These are phyloP conservation scores for Calameuta pallipes DNA, from an alignment of 2,888 invertebrate species.

Conservation along the genomic window DNA sequence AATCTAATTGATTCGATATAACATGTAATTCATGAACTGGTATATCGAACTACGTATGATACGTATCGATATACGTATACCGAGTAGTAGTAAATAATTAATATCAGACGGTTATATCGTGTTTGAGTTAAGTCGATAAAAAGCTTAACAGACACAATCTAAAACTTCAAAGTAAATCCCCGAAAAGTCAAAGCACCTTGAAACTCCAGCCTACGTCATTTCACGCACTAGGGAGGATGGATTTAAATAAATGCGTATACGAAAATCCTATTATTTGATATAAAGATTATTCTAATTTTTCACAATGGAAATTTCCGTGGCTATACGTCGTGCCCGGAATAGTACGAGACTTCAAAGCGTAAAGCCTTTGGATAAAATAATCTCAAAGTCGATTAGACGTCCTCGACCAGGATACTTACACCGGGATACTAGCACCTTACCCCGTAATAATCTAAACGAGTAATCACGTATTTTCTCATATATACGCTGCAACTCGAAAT, in stretches of 20 bases:
- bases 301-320: not conserved
- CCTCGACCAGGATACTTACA: not conserved
- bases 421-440: not conserved
- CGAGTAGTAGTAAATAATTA: not conserved
- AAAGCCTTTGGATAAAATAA: not conserved
- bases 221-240: not conserved
- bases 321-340: not conserved
- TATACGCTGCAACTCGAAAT: not conserved
- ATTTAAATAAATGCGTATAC: not conserved
- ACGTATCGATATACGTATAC: not conserved
- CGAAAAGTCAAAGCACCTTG: not conserved
- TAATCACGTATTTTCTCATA: not conserved
- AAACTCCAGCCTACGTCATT: not conserved
- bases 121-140: not conserved
- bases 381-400: not conserved
- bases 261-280: not conserved
- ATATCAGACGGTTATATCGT: not conserved
- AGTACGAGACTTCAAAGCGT: not conserved
- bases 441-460: not conserved
- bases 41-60: not conserved
- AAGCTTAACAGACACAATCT: not conserved
- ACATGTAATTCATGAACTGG: not conserved
- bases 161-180: not conserved
- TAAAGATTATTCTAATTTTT: not conserved
- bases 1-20: not conserved